Base-by-base conservation (phyloP, 2,797 vertebrate species). In the Gymnocypris eckloni region DNA sequence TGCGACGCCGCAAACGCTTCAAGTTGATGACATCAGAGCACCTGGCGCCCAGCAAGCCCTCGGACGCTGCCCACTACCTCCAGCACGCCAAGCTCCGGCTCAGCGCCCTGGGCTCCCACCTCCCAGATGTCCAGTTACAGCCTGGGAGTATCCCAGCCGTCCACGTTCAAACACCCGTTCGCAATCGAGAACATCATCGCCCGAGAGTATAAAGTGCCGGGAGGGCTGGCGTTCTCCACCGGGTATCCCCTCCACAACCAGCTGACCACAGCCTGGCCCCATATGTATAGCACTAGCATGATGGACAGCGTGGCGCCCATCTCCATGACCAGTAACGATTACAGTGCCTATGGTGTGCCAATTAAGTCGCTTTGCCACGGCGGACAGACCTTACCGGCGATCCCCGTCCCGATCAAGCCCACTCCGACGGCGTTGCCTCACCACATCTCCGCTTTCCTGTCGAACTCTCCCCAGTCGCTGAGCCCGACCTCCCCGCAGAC, bases 171-270 rank as follows among this genome's bases (percentile, higher is more conserved):
- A 90, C 98, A 99, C 83, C 98, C 98, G 11, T 99, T 99, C 88
- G 98, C 98, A 89, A 99, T 99, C 89, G 98, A 99, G 95, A 99
- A 98, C 92, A 99, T 99, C 82, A 99, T 99, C 90, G 98, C 98
- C 86, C 94, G 98, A 94, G 98, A 99, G 88, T 99, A 99, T 92
- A 99, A 99, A 94, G 97, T 99, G 93, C 97, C 98, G 0, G 98
- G 98, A 0, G 98, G 97, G 1, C 95, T 99, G 91, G 97, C 98
- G 52, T 99, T 99, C 92, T 98, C 98, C 86, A 95, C 98, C 48
- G 97, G 96, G 70, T 99, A 99, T 89, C 98, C 98, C 13, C 96
- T 99, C 64, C 97, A 97, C 92, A 97, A 97, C 94, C 98, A 98
- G 94, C 94, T 99, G 94, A 97, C 97, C 89, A 95, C 96, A 28